Conservation (phyloP, 2,113 vertebrate genomes). For the Glareola pratincola region DNA sequence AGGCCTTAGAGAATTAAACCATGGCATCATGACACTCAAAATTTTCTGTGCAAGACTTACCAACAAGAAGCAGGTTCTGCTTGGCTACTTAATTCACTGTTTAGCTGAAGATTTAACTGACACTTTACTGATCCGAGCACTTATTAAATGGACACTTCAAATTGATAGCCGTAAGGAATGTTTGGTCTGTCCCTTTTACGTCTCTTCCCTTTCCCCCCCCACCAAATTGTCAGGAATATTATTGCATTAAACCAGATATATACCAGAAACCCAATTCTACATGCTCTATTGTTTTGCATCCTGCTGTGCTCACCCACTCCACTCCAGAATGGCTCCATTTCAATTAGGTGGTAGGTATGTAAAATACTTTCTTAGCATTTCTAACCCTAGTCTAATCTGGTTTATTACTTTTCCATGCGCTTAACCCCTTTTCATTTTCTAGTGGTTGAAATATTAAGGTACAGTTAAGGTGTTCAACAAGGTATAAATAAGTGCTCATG, state of each 20-base stretch:
- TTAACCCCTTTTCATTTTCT: neutral
- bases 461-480: neutral
- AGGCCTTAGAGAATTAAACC: neutral
- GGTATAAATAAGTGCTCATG: neutral
- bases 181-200: neutral
- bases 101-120: neutral
- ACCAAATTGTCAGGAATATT: neutral
- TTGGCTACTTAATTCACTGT: neutral
- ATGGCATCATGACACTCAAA: accelerated
- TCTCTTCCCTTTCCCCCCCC: neutral
- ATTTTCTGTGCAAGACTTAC: neutral
- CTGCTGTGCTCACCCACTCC: neutral
- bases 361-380: neutral
- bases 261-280: neutral
- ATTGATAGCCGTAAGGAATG: neutral
- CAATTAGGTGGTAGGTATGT: neutral
- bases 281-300: neutral
- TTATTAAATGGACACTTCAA: neutral
- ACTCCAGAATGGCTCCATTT: neutral
- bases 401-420: neutral
- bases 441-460: neutral
- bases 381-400: neutral
- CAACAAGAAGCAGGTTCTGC: neutral
- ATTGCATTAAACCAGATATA: neutral
- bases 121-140: neutral